Evolutionary conservation across 2,888 invertebrate species (phyloP), one percentile per base, ranked within the genome.

Genomic region (Hypomecis atomaria): DNA sequence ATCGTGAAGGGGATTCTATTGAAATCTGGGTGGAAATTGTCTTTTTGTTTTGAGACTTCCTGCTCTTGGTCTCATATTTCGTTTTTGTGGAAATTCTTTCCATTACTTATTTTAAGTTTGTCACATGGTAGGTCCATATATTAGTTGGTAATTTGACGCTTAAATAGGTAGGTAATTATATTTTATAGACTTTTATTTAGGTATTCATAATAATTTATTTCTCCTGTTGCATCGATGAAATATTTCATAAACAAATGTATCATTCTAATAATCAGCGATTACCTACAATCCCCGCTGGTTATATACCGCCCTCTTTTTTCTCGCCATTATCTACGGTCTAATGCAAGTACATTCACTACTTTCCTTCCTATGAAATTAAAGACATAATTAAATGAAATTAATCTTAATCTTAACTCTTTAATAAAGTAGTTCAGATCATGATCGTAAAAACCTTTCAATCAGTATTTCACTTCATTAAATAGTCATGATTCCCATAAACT

Each of bases 401-500:
- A n/a, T n/a, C n/a, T 23, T 23, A 23, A 23, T 23, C 23, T 23
- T 23, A 23, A 23, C 23, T 23, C 23, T 23, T 3, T 23, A 23
- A 23, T 23, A 23, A 23, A 23, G 23, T 23, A 23, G 23, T 23
- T 2, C 23, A 23, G 23, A 38, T 38, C 4, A 4, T 38, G 38
- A 38, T 38, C 6, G 38, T 8, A 38, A 38, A 38, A 38, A 38
- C 9, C 33, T 13, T 60, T 69, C 67, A 68, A 58, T 57, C 63
- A 69, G 79, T 74, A 64, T 64, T 65, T 64, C 47, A 68, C 63
- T 84, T 82, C 75, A 87, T 88, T 82, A 85, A 82, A 83, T 74
- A 76, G 79, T 78, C 81, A 87, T 89, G 79, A 83, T 87, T 84
- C 73, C 72, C 72, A 74, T 71, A 78, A 83, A 69, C 71, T 66